Conservation (phyloP, 2,888 invertebrate genomes). For the Anticlea derivata region DNA sequence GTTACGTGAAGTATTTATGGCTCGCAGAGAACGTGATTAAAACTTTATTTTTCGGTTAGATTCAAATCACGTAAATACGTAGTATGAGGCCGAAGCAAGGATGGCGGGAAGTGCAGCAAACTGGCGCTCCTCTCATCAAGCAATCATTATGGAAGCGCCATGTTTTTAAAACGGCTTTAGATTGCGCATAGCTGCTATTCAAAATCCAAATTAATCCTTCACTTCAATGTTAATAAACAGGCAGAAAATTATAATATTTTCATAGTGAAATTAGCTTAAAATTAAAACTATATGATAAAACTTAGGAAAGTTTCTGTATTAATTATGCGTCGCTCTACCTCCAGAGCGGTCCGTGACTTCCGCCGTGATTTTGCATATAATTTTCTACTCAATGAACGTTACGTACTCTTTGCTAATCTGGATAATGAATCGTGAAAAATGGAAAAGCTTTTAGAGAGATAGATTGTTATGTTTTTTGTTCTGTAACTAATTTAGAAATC, state of each 20-base stretch:
- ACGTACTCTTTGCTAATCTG: conserved; percentile 32
- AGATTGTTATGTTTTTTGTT: conserved; percentile 12
- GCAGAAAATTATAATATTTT: conserved; percentile 66
- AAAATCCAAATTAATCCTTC: conserved; percentile 64
- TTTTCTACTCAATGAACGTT: conserved; percentile 73
- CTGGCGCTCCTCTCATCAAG: conserved; percentile 73
- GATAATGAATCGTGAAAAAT: conserved; percentile 35
- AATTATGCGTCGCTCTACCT: conserved; percentile 66
- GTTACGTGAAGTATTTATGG: conserved; percentile 30
- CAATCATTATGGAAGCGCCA: conserved; percentile 79
- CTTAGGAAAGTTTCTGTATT: conserved; percentile 63
- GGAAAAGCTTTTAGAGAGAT: conserved; percentile 20
- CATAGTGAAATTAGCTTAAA: conserved; percentile 54
- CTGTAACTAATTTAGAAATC: neutral
- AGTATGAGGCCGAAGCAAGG: conserved; percentile 34
- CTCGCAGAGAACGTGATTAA: conserved; percentile 35
- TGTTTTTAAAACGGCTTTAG: conserved; percentile 79
- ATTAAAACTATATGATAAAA: conserved; percentile 50
- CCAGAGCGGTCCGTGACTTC: conserved; percentile 60
- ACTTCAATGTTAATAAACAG: conserved; percentile 69
- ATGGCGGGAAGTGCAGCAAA: conserved; percentile 49
- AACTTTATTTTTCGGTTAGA: conserved; percentile 36
- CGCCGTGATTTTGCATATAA: conserved; percentile 80
- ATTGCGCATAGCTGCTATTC: conserved; percentile 67
- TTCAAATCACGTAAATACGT: conserved; percentile 46